phyloP scores from a whole-genome alignment of 2,797 vertebrate genomes.

The Salarias fasciatus region DNA sequence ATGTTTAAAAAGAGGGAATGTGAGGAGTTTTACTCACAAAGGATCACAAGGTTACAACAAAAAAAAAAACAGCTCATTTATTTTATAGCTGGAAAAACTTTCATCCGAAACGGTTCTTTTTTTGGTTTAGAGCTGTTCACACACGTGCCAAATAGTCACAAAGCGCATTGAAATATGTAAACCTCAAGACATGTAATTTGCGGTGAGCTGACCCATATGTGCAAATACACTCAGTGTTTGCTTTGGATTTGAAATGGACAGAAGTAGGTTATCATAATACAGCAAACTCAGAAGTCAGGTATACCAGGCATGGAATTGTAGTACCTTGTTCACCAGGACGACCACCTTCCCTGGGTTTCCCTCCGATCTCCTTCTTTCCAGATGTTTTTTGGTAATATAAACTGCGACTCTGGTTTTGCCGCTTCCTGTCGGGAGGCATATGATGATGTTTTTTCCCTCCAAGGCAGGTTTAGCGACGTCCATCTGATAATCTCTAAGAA shows the following conservation, averaged over 20 bases:
- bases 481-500: slow-evolving; percentile 92
- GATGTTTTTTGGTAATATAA: slow-evolving; percentile 92
- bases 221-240: slow-evolving; percentile 47
- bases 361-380: slow-evolving; percentile 83
- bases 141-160: slow-evolving; percentile 38
- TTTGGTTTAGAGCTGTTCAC: slow-evolving; percentile 15
- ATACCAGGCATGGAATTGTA: not conserved
- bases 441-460: slow-evolving; percentile 92
- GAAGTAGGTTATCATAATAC: slow-evolving; percentile 43
- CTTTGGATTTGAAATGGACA: slow-evolving; percentile 38
- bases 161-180: slow-evolving; percentile 46
- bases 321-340: slow-evolving; percentile 96
- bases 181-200: slow-evolving; percentile 53
- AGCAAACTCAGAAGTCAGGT: slow-evolving; percentile 31
- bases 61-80: slow-evolving; percentile 1
- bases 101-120: slow-evolving; percentile 28
- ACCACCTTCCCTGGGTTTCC: slow-evolving; percentile 87
- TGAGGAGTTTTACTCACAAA: slow-evolving; percentile 10
- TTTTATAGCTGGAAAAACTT: slow-evolving; percentile 40
- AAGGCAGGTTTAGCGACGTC: slow-evolving; percentile 92
- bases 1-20: slow-evolving; percentile 3
- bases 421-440: slow-evolving; percentile 97
- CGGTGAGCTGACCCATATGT: slow-evolving; percentile 59
- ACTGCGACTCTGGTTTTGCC: slow-evolving; percentile 97
- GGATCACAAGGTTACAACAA: not conserved